Base-by-base conservation (phyloP, 2,797 vertebrate species). In the Gobionotothen gibberifrons region DNA sequence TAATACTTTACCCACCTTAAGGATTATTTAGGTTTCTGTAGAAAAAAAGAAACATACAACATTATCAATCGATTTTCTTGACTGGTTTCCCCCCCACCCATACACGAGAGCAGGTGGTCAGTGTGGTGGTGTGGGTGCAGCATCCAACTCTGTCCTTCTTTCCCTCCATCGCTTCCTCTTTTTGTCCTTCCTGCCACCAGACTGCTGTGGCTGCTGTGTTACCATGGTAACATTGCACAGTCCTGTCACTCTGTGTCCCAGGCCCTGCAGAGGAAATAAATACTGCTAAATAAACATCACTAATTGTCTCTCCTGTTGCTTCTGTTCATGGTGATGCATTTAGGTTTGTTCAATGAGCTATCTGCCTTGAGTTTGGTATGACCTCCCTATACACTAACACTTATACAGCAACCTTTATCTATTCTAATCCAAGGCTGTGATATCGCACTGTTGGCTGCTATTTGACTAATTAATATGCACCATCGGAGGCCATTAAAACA, bases 151-250 rank as follows among this genome's bases (percentile, higher is more conserved):
- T 1, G 9, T 42, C 66, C 29, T 0, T 44, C 9, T 40, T 54
- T 44, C 3, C 0, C 36, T 44, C 47, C 44, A 2, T 5, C 39
- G 26, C 26, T 32, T 52, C 15, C 12, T 48, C 42, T 51, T 3
- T 40, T 65, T 22, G 42, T 60, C 21, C 9, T 1, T 63, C 58
- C 55, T 43, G 36, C 47, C 44, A 0, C 26, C 40, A n/a, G 44
- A 8, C 63, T 72, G 66, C 74, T 57, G 70, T 69, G 71, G 74
- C 66, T 73, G 65, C 62, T 68, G 69, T 40, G 78, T 85, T 81
- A 49, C 85, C 67, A 77, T 60, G 79, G 74, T 42, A 80, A 84
- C 81, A 3, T 46, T 17, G 39, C 48, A 0, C 69, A 22, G 17
- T 51, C 40, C 19, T 5, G 52, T 40, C 11, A 53, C 21, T 10